A percentile compares a stretch with the other conserved stretches of the same genome.
These are phyloP conservation scores for Drosophila atripex DNA, from an alignment of 2,888 invertebrate species.

Conservation along the genomic window DNA sequence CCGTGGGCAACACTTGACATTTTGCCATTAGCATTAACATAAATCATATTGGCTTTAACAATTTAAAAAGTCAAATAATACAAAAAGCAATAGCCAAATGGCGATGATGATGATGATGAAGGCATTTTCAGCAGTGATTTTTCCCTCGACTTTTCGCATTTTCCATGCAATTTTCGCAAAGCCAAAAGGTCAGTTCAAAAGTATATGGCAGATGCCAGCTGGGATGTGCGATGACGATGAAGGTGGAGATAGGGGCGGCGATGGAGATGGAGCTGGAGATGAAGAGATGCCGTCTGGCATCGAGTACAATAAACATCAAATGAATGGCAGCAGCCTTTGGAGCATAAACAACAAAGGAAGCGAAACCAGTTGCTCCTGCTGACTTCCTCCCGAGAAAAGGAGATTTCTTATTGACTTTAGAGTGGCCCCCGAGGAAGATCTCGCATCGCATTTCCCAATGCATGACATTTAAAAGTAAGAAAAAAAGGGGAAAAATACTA, in stretches of 20 bases:
- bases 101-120: constrained; percentile 34
- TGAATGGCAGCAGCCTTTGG: constrained; percentile 40
- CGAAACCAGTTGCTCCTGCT: constrained; percentile 65
- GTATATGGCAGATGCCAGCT: constrained; percentile 43
- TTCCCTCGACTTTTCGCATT: constrained; percentile 41
- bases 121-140: constrained; percentile 31
- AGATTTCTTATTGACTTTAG: constrained; percentile 60
- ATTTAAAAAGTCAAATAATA: constrained; percentile 49
- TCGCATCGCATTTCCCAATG: constrained; percentile 52
- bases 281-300: constrained; percentile 40
- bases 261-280: constrained; percentile 23
- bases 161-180: constrained; percentile 53
- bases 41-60: constrained; percentile 68
- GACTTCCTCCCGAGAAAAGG: constrained; percentile 66
- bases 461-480: constrained; percentile 46
- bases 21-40: constrained; percentile 73
- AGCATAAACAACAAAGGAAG: constrained; percentile 33
- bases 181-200: constrained; percentile 67
- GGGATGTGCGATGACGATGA: constrained; percentile 13
- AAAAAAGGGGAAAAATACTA: constrained; percentile 1
- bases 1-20: constrained; percentile 67
- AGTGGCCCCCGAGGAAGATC: constrained; percentile 34
- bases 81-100: constrained; percentile 28
- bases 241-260: neutral
- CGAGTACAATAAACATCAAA: constrained; percentile 62